These are phyloP conservation scores for Calosoma granatense DNA, from an alignment of 1,140 invertebrate genomes.

Conservation along the genomic window DNA sequence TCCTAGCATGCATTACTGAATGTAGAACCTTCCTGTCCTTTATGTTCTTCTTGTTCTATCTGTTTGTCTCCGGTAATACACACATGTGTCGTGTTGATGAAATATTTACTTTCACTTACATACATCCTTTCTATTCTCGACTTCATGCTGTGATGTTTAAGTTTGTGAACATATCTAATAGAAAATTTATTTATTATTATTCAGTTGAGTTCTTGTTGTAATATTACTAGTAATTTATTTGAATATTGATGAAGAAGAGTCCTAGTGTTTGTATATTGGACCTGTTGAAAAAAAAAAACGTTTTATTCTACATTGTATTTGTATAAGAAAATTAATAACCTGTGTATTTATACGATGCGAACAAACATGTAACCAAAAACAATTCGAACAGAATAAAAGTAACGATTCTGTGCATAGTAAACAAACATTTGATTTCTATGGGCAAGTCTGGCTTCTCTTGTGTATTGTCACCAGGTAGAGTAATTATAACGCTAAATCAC, in stretches of 20 bases:
- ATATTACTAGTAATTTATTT: background rate
- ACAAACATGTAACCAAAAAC: too few relatives aligned
- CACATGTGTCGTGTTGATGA: too few relatives aligned
- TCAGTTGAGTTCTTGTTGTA: background rate
- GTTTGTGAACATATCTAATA: background rate
- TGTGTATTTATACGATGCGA: too few relatives aligned
- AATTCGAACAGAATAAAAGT: too few relatives aligned
- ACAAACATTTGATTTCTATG: background rate
- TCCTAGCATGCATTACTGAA: background rate
- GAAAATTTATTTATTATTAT: background rate
- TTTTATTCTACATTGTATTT: too few relatives aligned
- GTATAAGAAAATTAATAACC: too few relatives aligned
- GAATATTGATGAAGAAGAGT: background rate
- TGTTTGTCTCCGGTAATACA: too few relatives aligned
- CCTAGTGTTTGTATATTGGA: background rate
- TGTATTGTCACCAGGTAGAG: background rate
- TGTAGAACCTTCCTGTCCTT: background rate
- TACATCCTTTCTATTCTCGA: too few relatives aligned
- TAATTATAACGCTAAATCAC: background rate
- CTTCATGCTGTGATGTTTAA: background rate
- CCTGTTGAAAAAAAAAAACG: too few relatives aligned
- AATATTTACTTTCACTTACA: too few relatives aligned
- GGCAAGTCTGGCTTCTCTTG: background rate
- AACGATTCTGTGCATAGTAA: too few relatives aligned
- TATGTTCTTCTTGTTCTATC: too few relatives aligned